Evolutionary conservation across 2,113 vertebrate genomes (phyloP), one percentile per base, ranked within the genome.

Genomic region (Xiphophorus hellerii): DNA sequence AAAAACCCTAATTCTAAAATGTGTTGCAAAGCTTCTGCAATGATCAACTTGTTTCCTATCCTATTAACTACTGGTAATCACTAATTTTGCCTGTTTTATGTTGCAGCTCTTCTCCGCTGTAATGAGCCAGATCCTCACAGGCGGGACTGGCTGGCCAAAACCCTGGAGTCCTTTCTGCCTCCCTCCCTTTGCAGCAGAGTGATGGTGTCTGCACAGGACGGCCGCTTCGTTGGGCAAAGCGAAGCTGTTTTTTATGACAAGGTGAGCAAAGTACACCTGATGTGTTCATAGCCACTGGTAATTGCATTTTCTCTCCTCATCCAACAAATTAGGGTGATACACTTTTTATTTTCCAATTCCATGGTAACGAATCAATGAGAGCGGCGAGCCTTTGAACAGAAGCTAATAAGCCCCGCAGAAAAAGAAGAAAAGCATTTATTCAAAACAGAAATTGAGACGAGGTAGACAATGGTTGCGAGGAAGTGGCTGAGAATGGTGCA

Each of bases 111-210:
- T 39, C 92, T 99, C 80, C 96, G 95, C 39, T 97, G 96, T 91
- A 99, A 98, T 54, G 98, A 99, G 74, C 93, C 93, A 39, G 94
- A 98, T 84, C 83, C 69, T 75, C 90, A 93, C 89, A 96, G 96
- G 86, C 96, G 90, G 20, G 73, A 87, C 37, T 90, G 94, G 93
- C 89, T 95, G 60, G 81, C 90, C 73, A 93, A 96, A 90, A 98
- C 97, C 0, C 91, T 99, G 73, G 96, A 97, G 90, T 99, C 97
- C 54, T 99, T 97, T 87, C 92, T 98, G 81, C 96, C 97, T 14
- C 71, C 74, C 17, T 77, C 93, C 66, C 78, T 96, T 37, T 81
- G 79, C 63, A 91, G 92, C 77, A 76, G 83, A 66, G 88, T 99
- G 86, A 84, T 69, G 8, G 65, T 97, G 33, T 95, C 96, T 71